Base-by-base conservation (phyloP, 2,797 vertebrate species). In the Lemur catta region DNA sequence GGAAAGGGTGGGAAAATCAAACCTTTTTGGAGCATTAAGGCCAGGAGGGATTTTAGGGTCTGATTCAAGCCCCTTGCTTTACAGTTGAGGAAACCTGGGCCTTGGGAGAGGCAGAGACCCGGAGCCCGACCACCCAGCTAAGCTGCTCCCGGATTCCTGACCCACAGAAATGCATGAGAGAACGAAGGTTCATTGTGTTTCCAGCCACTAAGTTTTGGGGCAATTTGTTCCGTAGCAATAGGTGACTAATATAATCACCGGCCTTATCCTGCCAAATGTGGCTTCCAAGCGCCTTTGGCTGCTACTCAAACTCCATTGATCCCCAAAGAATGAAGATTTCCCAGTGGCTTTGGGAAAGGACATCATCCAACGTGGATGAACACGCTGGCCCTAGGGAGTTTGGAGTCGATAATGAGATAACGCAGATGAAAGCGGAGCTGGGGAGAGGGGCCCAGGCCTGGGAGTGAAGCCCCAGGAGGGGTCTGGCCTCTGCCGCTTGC, bases 371-470 rank as follows among this genome's bases (percentile, higher is more conserved):
- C 0, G 14, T 2, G 57, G 80, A 59, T 24, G 46, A 10, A 20
- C 18, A 7, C 3, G 1, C 15, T 15, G 17, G 17, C 48, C 17
- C 24, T 0, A 2, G 11, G 84, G 33, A 33, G 6, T 80, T 26
- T 38, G 52, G 91, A 41, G 30, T 48, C 85, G 17, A 41, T n/a
- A 4, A 79, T 18, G 74, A 79, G 43, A 4, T 0, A 0, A 3
- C 0, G 3, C 20, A 14, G 35, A 30, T 0, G 7, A 30, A 41
- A 20, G 28, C 9, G 14, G 43, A 13, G 43, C 11, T 10, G 0
- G 1, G 7, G 41, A 26, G 69, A 22, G 59, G 11, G 26, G 13
- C 4, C 46, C 59, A 7, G 67, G 33, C 20, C 0, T 48, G 33
- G 30, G 35, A 2, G 12, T 5, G 61, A 41, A 61, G 86, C 9